Evolutionary conservation across 2,888 invertebrate species (phyloP).

Genomic region (Tenthredo livida): DNA sequence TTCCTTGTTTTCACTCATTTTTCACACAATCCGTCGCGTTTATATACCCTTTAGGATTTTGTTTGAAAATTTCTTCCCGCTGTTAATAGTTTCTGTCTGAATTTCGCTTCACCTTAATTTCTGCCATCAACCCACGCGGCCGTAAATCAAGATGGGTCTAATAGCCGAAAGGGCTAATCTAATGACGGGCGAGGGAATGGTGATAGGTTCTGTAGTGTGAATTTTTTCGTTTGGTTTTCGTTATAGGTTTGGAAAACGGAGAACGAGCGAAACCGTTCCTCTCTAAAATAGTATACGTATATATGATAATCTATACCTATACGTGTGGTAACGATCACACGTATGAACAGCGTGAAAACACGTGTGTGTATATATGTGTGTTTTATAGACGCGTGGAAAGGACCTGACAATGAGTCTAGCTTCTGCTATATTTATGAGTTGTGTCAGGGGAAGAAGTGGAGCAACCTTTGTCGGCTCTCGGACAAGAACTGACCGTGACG

Average conservation of each 20-base stretch:
- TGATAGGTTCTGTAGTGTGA: conserved; percentile 46
- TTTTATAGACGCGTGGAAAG: conserved; percentile 44
- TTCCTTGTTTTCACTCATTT: neutral
- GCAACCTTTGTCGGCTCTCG: conserved; percentile 54
- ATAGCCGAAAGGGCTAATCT: conserved; percentile 50
- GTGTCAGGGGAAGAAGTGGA: conserved; percentile 48
- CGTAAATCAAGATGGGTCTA: conserved; percentile 45
- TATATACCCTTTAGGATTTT: neutral
- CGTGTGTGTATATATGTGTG: conserved; percentile 10
- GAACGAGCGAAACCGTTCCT: conserved; percentile 6
- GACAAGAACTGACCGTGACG: conserved; percentile 51
- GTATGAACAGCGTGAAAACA: neutral
- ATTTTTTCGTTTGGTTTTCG: conserved; percentile 1
- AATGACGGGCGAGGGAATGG: conserved; percentile 13
- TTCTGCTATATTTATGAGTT: conserved; percentile 53
- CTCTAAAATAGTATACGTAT: too few species aligned
- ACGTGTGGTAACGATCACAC: neutral
- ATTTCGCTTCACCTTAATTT: conserved; percentile 36
- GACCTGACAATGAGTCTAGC: conserved; percentile 34
- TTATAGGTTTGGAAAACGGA: conserved; percentile 21
- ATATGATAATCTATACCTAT: neutral
- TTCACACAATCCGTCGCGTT: neutral
- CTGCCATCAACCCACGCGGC: conserved; percentile 30
- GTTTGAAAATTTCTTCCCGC: conserved; percentile 32
- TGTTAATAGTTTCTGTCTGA: conserved; percentile 6